Percentiles rank a stretch among this genome's conserved stretches.
phyloP scores from a whole-genome alignment of 2,888 invertebrate genomes.

The Heliconius cydno region DNA sequence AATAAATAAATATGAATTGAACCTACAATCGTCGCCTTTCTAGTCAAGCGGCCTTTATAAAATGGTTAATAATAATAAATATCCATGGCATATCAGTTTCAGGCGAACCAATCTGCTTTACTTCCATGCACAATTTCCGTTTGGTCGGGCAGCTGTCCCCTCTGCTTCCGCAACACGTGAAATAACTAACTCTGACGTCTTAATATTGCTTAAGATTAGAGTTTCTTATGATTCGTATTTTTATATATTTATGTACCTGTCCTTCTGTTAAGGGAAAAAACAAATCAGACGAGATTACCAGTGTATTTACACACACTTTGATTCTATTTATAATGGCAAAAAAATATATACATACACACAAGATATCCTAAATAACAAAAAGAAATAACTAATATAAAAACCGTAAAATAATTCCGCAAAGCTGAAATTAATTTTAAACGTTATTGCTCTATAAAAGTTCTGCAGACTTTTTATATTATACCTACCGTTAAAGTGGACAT shows the following conservation, averaged over 20 bases:
- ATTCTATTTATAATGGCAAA: too few species aligned
- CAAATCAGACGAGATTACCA: too few species aligned
- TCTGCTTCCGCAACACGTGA: slow-evolving; percentile 9
- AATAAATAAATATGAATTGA: too few species aligned
- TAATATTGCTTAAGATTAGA: slow-evolving; percentile 7
- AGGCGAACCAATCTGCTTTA: neutral
- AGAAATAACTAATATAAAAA: neutral
- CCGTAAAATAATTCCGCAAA: slow-evolving; percentile 4
- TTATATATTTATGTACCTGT: neutral
- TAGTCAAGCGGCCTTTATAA: neutral
- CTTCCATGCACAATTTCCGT: slow-evolving; percentile 11
- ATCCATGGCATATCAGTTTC: neutral
- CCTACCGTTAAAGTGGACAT: slow-evolving; percentile 45
- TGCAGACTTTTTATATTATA: slow-evolving; percentile 35
- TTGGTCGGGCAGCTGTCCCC: slow-evolving; percentile 14
- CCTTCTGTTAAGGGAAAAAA: too few species aligned
- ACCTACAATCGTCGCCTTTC: too few species aligned
- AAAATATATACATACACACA: neutral
- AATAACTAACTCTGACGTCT: slow-evolving; percentile 9
- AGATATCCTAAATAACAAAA: neutral
- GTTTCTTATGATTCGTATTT: neutral
- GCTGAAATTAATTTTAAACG: slow-evolving; percentile 33
- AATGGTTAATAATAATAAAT: neutral
- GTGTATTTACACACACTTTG: too few species aligned
- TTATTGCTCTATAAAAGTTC: slow-evolving; percentile 37